These are phyloP conservation scores for Thereva unica DNA, from an alignment of 2,888 invertebrate genomes.

Conservation along the genomic window DNA sequence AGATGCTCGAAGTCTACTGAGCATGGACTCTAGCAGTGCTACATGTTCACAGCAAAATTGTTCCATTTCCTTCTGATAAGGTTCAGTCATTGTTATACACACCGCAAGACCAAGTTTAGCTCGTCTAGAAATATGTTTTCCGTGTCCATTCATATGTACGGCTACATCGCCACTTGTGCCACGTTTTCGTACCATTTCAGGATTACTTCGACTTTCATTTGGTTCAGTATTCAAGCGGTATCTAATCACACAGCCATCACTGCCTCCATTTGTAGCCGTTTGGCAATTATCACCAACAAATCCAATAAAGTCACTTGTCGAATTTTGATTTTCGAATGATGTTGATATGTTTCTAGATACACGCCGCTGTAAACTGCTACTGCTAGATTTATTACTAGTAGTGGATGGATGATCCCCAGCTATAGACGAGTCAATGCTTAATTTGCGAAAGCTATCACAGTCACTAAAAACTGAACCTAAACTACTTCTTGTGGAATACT, in stretches of 20 bases:
- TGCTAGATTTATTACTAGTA: conserved; percentile 61
- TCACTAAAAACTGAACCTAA: conserved; percentile 56
- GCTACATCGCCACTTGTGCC: conserved; percentile 29
- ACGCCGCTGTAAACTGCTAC: conserved; percentile 64
- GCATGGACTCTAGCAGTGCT: conserved; percentile 71
- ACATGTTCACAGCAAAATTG: conserved; percentile 80
- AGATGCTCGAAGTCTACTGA: conserved; percentile 70
- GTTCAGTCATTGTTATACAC: conserved; percentile 64
- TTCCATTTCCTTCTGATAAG: conserved; percentile 68
- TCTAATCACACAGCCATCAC: conserved; percentile 50
- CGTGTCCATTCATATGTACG: conserved; percentile 24
- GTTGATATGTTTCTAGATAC: conserved; percentile 63
- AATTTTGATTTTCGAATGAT: conserved; percentile 57
- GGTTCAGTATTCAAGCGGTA: conserved; percentile 51
- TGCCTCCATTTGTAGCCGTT: conserved; percentile 44
- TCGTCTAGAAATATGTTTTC: conserved; percentile 45
- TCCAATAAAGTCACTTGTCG: conserved; percentile 56
- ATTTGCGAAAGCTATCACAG: conserved; percentile 49
- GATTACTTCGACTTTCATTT: conserved; percentile 55
- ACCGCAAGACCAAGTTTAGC: conserved; percentile 71
- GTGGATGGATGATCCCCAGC: conserved; percentile 45
- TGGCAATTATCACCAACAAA: conserved; percentile 53
- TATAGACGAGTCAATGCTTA: conserved; percentile 50
- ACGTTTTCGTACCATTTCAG: conserved; percentile 49
- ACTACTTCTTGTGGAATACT: conserved; percentile 57